A percentile compares a stretch with the other conserved stretches of the same genome.
These are phyloP conservation scores for Scaptomyza montana DNA, from an alignment of 1,140 invertebrate genomes.

Conservation along the genomic window DNA sequence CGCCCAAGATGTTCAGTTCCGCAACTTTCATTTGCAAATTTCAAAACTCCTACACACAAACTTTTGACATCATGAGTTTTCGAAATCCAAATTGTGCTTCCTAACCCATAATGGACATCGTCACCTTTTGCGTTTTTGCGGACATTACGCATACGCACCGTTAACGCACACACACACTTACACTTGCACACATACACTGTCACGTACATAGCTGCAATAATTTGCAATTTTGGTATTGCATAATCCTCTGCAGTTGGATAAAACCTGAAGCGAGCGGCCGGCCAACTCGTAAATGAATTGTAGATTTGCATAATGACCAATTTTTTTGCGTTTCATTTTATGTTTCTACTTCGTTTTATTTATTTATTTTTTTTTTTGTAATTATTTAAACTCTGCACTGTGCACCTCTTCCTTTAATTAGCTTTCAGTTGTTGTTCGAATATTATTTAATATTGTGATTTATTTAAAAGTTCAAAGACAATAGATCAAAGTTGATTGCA, in stretches of 20 bases:
- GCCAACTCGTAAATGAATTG: slow-evolving; percentile 57
- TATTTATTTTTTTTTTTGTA: neutral
- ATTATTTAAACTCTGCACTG: slow-evolving; percentile 52
- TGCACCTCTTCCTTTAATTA: slow-evolving; percentile 60
- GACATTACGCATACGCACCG: slow-evolving; percentile 76
- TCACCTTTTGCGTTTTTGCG: slow-evolving; percentile 35
- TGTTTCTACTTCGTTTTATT: slow-evolving; percentile 5
- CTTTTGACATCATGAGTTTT: slow-evolving; percentile 5
- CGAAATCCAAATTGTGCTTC: slow-evolving; percentile 7
- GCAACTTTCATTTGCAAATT: slow-evolving; percentile 47
- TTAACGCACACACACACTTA: slow-evolving; percentile 39
- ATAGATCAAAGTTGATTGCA: neutral
- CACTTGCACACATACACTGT: slow-evolving; percentile 1
- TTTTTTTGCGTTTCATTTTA: slow-evolving; percentile 44
- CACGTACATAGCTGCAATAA: slow-evolving; percentile 51
- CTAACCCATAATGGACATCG: slow-evolving; percentile 37
- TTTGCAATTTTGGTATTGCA: slow-evolving; percentile 72
- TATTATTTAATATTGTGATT: slow-evolving; percentile 23
- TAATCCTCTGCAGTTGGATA: slow-evolving; percentile 68
- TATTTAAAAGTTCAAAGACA: neutral
- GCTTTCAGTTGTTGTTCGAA: slow-evolving; percentile 36
- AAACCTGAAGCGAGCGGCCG: slow-evolving; percentile 38
- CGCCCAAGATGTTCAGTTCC: slow-evolving; percentile 18
- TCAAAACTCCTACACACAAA: slow-evolving; percentile 23
- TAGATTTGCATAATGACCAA: slow-evolving; percentile 77